Evolutionary conservation across 2,888 invertebrate species (phyloP).

Genomic region (Polydrusus tereticollis): DNA sequence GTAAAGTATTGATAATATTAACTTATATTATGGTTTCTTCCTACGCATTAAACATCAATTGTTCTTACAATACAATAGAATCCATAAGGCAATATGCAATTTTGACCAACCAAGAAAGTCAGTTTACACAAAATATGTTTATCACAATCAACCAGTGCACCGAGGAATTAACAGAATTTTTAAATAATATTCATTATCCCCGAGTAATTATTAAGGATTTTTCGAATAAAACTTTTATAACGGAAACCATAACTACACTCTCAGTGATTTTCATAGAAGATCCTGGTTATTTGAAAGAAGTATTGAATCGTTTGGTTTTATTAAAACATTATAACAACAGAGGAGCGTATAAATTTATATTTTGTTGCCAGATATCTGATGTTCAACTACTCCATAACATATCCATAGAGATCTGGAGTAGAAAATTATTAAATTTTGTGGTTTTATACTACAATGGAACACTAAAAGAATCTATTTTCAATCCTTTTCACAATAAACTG

Average conservation of each 20-base stretch:
- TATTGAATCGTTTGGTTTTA: background rate
- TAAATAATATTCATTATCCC: background rate
- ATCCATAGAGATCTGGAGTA: constrained; percentile 2
- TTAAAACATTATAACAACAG: background rate
- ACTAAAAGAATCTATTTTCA: background rate
- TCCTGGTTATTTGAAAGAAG: background rate
- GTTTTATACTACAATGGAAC: background rate
- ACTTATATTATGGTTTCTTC: background rate
- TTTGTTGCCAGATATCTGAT: background rate
- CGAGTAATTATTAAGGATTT: background rate
- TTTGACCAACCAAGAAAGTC: background rate
- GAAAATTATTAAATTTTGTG: background rate
- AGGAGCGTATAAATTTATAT: background rate
- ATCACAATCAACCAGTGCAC: background rate
- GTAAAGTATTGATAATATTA: background rate
- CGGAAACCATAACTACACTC: background rate
- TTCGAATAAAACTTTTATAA: background rate
- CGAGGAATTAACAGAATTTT: background rate
- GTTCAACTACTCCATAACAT: background rate
- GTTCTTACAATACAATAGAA: background rate
- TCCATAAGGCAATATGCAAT: background rate
- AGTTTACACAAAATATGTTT: background rate
- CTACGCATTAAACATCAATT: background rate
- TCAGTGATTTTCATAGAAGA: background rate
- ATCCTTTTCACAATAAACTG: background rate